Percentiles rank a stretch among this genome's conserved stretches.
Evolutionary conservation across 2,113 vertebrate genomes (phyloP).

Genomic region (Ancistrus triradiatus): DNA sequence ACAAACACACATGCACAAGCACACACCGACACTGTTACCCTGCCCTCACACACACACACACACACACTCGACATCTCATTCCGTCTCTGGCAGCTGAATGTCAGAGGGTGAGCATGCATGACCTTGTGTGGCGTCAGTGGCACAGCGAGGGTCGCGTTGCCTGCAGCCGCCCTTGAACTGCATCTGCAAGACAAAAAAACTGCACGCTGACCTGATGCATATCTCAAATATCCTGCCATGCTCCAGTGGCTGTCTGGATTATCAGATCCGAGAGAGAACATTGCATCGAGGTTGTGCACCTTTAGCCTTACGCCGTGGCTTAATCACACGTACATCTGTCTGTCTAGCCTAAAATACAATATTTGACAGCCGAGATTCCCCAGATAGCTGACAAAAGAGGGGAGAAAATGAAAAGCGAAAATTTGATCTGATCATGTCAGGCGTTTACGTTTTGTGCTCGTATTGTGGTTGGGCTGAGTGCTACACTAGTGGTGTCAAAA

Average conservation of each 20-base stretch:
- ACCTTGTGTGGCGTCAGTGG: conserved; percentile 84
- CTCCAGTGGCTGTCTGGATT: conserved; percentile 10
- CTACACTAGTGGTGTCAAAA: no score
- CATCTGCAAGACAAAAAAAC: conserved; percentile 80
- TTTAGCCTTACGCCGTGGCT: conserved; percentile 25
- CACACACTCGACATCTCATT: conserved; percentile 21
- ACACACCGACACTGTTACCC: neutral
- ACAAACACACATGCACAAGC: conserved; percentile 10
- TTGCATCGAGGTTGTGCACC: conserved; percentile 18
- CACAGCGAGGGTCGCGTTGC: conserved; percentile 85
- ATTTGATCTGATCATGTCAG: neutral
- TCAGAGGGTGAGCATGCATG: conserved; percentile 81
- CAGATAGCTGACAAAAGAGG: neutral
- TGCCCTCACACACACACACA: neutral
- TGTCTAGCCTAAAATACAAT: conserved; percentile 1
- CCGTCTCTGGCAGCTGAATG: conserved; percentile 70
- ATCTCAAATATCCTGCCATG: conserved; percentile 81
- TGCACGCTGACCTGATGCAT: conserved; percentile 82
- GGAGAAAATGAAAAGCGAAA: neutral
- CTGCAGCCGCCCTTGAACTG: conserved; percentile 85
- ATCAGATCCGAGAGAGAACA: conserved; percentile 28
- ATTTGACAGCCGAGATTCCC: neutral
- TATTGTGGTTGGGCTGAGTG: no score
- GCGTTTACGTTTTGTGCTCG: no score
- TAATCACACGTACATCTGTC: conserved; percentile 11